These are phyloP conservation scores for Cheilosia grossa DNA, from an alignment of 2,888 invertebrate genomes.

Conservation along the genomic window DNA sequence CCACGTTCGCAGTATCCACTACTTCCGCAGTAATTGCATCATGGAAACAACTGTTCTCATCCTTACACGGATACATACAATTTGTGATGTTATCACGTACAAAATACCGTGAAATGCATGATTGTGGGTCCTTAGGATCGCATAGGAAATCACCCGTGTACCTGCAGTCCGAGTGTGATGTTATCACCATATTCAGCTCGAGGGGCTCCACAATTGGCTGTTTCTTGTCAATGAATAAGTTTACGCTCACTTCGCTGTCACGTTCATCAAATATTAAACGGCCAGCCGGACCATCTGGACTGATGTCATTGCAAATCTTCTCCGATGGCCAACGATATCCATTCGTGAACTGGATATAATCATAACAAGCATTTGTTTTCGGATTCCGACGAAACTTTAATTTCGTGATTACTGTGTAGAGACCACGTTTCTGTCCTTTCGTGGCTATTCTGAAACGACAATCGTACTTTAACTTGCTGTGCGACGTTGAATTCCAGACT, in stretches of 20 bases:
- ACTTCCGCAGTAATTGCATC: conserved; percentile 79
- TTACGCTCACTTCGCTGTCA: conserved; percentile 79
- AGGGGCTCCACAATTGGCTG: conserved; percentile 79
- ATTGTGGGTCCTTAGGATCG: conserved; percentile 78
- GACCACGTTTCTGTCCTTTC: conserved; percentile 78
- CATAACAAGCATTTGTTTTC: conserved; percentile 78
- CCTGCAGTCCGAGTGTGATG: conserved; percentile 80
- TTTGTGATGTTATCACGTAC: conserved; percentile 81
- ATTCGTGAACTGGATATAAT: conserved; percentile 80
- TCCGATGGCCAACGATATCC: conserved; percentile 80
- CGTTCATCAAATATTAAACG: conserved; percentile 80
- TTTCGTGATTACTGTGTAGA: conserved; percentile 81
- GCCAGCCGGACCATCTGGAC: conserved; percentile 79
- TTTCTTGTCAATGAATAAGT: conserved; percentile 78
- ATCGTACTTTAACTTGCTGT: conserved; percentile 79
- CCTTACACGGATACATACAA: conserved; percentile 81
- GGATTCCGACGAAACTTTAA: conserved; percentile 80
- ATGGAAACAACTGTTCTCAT: conserved; percentile 80
- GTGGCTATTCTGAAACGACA: conserved; percentile 80
- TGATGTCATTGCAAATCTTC: conserved; percentile 80
- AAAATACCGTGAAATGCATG: conserved; percentile 81
- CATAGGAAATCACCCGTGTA: conserved; percentile 79
- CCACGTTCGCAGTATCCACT: conserved; percentile 80
- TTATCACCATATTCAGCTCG: conserved; percentile 81
- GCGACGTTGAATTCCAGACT: conserved; percentile 80